phyloP scores from a whole-genome alignment of 2,797 vertebrate species.

The Anniella stebbinsi region DNA sequence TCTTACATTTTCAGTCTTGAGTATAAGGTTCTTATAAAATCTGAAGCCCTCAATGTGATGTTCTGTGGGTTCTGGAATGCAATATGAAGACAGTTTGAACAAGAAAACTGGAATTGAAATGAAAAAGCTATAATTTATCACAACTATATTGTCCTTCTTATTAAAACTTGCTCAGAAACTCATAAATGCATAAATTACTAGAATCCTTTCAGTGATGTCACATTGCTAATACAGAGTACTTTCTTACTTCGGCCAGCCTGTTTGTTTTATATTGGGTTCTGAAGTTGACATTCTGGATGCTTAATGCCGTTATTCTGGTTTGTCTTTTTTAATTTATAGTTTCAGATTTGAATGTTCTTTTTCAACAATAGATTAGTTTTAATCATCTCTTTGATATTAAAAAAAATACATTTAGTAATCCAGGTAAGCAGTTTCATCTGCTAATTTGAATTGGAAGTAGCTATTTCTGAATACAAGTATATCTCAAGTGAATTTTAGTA shows the following conservation, averaged over 20 bases:
- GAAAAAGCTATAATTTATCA: background rate
- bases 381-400: conserved; percentile 43
- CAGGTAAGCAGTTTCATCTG: conserved; percentile 57
- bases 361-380: conserved; percentile 19
- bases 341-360: conserved; percentile 52
- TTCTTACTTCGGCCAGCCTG: background rate
- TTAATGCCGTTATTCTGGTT: background rate
- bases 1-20: conserved; percentile 32
- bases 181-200: background rate
- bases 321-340: background rate
- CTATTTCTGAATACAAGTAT: conserved; percentile 61
- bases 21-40: conserved; percentile 37
- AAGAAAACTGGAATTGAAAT: background rate
- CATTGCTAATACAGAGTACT: background rate
- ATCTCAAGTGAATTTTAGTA: conserved; percentile 58
- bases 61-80: background rate
- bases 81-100: background rate
- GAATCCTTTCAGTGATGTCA: background rate
- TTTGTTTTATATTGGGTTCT: background rate
- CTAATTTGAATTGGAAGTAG: conserved; percentile 51
- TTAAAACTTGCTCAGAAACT: background rate
- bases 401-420: conserved; percentile 56
- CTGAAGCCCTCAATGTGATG: conserved; percentile 22
- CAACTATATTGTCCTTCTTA: background rate
- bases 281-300: too few species aligned